Percentiles rank a stretch among this genome's conserved stretches.
These are phyloP conservation scores for Pachyuromys duprasi DNA, from an alignment of 2,797 vertebrate genomes.

Conservation along the genomic window DNA sequence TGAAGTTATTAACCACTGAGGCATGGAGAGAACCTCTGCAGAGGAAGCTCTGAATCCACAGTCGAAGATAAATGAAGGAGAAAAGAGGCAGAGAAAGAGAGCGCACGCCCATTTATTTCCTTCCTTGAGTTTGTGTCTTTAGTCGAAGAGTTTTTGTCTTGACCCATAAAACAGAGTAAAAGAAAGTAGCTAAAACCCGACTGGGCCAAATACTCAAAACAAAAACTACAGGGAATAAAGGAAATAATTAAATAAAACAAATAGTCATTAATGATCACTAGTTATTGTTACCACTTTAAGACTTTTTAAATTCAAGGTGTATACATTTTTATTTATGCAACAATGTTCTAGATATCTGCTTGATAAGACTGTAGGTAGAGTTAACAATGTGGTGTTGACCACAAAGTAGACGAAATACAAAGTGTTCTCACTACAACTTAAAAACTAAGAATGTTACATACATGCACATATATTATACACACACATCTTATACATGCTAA, in stretches of 20 bases:
- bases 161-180: not conserved
- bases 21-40: not conserved
- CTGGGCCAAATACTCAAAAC: not conserved
- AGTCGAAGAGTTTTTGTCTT: not conserved
- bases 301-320: not conserved
- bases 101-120: not conserved
- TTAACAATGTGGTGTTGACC: not conserved
- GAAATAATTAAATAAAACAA: not conserved
- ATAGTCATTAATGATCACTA: not conserved
- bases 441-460: not conserved
- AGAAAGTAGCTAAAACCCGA: not conserved
- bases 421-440: not conserved
- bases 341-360: not conserved
- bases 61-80: not conserved
- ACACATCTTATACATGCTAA: not conserved
- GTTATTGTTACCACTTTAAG: not conserved
- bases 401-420: not conserved
- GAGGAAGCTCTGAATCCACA: not conserved
- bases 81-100: not conserved
- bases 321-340: not conserved
- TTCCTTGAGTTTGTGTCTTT: not conserved
- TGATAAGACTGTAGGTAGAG: not conserved
- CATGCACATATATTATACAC: not conserved
- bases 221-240: not conserved
- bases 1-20: not conserved